Evolutionary conservation across 2,113 vertebrate species (phyloP).

Genomic region (Megaceryle torquata): DNA sequence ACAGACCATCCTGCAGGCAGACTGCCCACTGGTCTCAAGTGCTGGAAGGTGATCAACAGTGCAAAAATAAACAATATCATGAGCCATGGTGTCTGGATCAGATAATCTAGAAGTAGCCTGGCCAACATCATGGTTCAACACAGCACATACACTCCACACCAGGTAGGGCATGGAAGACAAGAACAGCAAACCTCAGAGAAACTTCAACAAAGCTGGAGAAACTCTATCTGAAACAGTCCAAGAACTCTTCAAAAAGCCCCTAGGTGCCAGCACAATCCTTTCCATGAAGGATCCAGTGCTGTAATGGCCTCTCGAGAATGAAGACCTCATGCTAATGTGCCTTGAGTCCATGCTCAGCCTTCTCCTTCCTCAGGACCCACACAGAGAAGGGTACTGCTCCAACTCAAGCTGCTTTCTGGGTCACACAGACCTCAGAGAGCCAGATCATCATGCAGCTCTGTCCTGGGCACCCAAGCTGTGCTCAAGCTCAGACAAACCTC

Average conservation of each 20-base stretch:
- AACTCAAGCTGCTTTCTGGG: background rate
- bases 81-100: background rate
- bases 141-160: background rate
- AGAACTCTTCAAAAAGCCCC: background rate
- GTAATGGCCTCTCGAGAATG: background rate
- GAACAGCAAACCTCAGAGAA: background rate
- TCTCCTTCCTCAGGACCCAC: background rate
- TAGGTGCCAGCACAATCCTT: background rate
- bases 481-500: background rate
- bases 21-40: background rate
- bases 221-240: background rate
- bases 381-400: background rate
- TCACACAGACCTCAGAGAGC: background rate
- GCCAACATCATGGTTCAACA: background rate
- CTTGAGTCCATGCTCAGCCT: background rate
- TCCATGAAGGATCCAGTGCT: no score
- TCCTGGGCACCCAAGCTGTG: background rate
- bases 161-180: background rate
- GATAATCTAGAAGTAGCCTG: fast-evolving
- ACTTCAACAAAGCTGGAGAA: background rate
- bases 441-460: fast-evolving
- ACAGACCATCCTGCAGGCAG: background rate
- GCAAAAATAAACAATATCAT: fast-evolving
- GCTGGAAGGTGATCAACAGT: background rate
- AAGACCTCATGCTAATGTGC: background rate